Evolutionary conservation across 2,797 vertebrate genomes (phyloP), one percentile per base, ranked within the genome.

Genomic region (Neolamprologus multifasciatus): DNA sequence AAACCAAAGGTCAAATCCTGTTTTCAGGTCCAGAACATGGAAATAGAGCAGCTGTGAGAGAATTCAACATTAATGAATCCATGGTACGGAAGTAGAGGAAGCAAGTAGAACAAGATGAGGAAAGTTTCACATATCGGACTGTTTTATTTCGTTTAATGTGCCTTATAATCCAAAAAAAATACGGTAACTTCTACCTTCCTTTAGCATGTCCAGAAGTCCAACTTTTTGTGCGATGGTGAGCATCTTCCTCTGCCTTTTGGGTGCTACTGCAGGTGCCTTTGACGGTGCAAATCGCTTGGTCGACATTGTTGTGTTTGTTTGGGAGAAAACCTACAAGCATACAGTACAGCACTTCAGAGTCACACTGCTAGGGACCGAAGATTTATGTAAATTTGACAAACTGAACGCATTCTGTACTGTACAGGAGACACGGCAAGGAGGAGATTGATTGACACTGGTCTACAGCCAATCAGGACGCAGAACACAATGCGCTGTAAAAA

Each of bases 31-130:
- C 0, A 57, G 55, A 57, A 31, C 26, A 57, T 29, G 26, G 8
- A 9, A 57, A 6, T 9, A 57, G 0, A 57, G 55, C 26, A 57
- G 3, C 55, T 57, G 55, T 1, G 26, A 57, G 8, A 57, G 55
- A 57, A 29, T 57, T 57, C 8, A 57, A 57, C 55, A 29, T 57
- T 9, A 57, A 29, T 57, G 3, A 17, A 57, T 57, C 26, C 14
- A 29, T 29, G 0, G 0, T 57, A 17, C 14, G 2, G 14, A 57
- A 6, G 3, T 29, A 17, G 55, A 57, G 26, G 0, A 57, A 57
- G 14, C 26, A 29, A 57, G 55, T 1, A 17, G 55, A 57, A 57
- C 14, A 4, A 17, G 3, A 17, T 57, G 55, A 57, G 14, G 29
- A 3, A 57, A 9, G 55, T 57, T 57, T 57, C 14, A 57, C 0